A percentile compares a stretch with the other conserved stretches of the same genome.
phyloP scores from a whole-genome alignment of 2,797 vertebrate genomes.

The Sebastes kiyomatsui region DNA sequence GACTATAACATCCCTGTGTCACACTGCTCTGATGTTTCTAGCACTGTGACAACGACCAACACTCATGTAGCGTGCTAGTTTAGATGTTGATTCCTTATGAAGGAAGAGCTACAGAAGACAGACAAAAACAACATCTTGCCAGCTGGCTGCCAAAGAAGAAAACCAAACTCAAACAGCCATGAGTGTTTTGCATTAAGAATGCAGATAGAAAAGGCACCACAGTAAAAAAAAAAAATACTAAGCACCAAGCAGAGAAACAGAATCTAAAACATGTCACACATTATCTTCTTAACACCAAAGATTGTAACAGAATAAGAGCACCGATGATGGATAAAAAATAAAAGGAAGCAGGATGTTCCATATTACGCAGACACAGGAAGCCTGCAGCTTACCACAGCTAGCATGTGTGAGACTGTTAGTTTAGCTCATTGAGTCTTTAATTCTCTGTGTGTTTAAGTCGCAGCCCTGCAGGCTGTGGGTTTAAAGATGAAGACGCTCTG shows the following conservation, averaged over 20 bases:
- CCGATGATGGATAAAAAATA: neutral
- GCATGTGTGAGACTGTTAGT: conserved; percentile 16
- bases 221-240: neutral
- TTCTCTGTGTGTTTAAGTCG: conserved; percentile 44
- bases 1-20: neutral
- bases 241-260: neutral
- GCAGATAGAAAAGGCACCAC: neutral
- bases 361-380: neutral
- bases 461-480: conserved; percentile 42
- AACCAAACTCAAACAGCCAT: neutral
- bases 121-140: neutral
- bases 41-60: neutral
- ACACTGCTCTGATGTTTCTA: neutral
- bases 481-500: conserved; percentile 27
- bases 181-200: neutral
- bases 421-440: conserved; percentile 39
- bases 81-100: neutral
- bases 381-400: neutral
- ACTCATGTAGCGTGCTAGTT: neutral
- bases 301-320: neutral
- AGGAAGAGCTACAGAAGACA: neutral
- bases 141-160: neutral
- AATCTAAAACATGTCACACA: neutral
- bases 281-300: neutral
- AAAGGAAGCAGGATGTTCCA: neutral